Evolutionary conservation across 1,140 invertebrate genomes (phyloP).

Genomic region (Laodelphax striatellus): DNA sequence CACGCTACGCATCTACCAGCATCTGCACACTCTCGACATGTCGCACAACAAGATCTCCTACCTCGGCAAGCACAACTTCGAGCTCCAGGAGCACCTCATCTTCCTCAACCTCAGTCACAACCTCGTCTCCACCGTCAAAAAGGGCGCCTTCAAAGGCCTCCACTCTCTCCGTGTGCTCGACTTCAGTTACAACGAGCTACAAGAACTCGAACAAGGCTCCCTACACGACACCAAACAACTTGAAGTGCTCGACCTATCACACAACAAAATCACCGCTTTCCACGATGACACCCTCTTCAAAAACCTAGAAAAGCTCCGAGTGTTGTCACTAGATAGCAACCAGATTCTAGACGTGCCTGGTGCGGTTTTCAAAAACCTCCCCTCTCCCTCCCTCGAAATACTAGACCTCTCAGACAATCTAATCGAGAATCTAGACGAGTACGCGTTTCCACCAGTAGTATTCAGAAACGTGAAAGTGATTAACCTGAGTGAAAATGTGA

Average conservation of each 20-base stretch:
- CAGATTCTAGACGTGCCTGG: slow-evolving; percentile 61
- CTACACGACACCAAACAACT: slow-evolving; percentile 59
- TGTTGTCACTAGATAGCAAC: slow-evolving; percentile 59
- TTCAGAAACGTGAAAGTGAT: slow-evolving; percentile 46
- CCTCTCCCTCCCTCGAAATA: slow-evolving; percentile 45
- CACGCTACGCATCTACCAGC: slow-evolving; percentile 65
- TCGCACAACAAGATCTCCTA: slow-evolving; percentile 65
- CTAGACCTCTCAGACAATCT: slow-evolving; percentile 61
- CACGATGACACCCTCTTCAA: slow-evolving; percentile 56
- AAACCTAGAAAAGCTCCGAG: slow-evolving; percentile 51
- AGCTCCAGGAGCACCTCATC: slow-evolving; percentile 53
- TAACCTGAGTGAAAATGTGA: slow-evolving; percentile 57
- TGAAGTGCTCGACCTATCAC: slow-evolving; percentile 58
- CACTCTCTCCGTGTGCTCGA: slow-evolving; percentile 52
- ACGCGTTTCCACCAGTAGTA: slow-evolving; percentile 48
- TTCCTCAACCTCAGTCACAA: slow-evolving; percentile 67
- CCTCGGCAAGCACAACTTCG: slow-evolving; percentile 66
- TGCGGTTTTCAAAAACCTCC: slow-evolving; percentile 40
- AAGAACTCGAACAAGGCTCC: slow-evolving; percentile 50
- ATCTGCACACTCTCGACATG: slow-evolving; percentile 64
- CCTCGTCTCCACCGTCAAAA: slow-evolving; percentile 50
- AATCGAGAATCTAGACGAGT: slow-evolving; percentile 50
- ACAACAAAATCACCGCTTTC: slow-evolving; percentile 60
- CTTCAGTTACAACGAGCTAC: slow-evolving; percentile 64
- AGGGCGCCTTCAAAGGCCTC: slow-evolving; percentile 63